Percentiles rank a stretch among this genome's conserved stretches.
phyloP scores from a whole-genome alignment of 2,113 vertebrate genomes.

The Corythaixoides concolor region DNA sequence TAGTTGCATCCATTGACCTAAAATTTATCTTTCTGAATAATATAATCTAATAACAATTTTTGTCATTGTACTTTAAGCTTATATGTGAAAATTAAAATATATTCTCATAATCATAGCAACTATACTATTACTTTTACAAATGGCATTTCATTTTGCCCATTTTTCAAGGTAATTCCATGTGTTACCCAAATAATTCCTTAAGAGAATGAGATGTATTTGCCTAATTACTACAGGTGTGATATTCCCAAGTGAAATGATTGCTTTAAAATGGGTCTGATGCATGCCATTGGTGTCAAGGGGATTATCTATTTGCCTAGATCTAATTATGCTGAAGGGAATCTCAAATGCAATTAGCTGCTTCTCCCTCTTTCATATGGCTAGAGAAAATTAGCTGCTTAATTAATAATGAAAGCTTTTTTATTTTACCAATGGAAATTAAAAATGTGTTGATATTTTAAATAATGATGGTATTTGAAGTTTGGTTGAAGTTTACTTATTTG shows the following conservation, averaged over 20 bases:
- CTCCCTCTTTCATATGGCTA: neutral
- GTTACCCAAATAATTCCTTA: neutral
- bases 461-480: neutral
- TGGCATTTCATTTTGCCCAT: neutral
- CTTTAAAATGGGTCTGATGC: neutral
- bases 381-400: conserved; percentile 45
- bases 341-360: conserved; percentile 30
- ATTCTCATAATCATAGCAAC: neutral
- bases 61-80: neutral
- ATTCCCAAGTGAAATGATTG: conserved; percentile 3
- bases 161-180: conserved; percentile 2
- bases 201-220: neutral
- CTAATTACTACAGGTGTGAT: conserved; percentile 36
- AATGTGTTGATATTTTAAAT: neutral
- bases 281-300: neutral
- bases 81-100: neutral
- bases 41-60: neutral
- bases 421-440: conserved; percentile 26
- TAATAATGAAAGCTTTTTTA: neutral
- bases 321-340: conserved; percentile 40
- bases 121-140: conserved; percentile 1
- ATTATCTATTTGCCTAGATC: conserved; percentile 50
- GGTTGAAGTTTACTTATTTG: neutral
- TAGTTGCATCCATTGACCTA: neutral
- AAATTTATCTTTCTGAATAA: neutral